Evolutionary conservation across 2,888 invertebrate species (phyloP), one percentile per base, ranked within the genome.

Genomic region (Drosophila infuscata): DNA sequence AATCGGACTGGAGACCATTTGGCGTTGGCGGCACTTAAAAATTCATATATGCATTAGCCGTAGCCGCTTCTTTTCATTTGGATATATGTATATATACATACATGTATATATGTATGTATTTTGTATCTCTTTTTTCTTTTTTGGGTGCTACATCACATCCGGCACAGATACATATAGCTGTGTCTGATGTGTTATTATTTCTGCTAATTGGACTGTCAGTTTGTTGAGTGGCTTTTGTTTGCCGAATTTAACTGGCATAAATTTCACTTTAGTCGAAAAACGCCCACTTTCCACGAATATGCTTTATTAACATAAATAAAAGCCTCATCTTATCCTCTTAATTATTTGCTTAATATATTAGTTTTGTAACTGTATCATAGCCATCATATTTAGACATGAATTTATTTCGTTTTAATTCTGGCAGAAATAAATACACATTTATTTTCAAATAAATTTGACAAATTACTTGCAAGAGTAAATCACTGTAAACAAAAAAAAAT

Each of bases 131-230:
- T 52, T 46, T 54, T 54, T 76, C 51, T 71, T 78, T 78, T 72
- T 62, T 71, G 60, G 70, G 64, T 70, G 69, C 67, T 76, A 63
- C 81, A 80, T 69, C 79, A 89, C 87, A 87, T 87, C 86, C 87
- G 86, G 87, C 83, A 72, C 59, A 75, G 52, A 69, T 77, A 76
- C 74, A 61, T 48, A 69, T 70, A 64, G 59, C 32, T 46, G 36
- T 61, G 33, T 33, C 54, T 25, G 46, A 29, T 74, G 61, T 88
- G 73, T 68, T 81, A 75, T 83, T 80, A 82, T 83, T 83, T 84
- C 72, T 91, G 91, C 91, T 91, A 91, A 91, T 91, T 91, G 90
- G 92, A 81, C 87, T 91, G 91, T 90, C 91, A 90, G 83, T 71
- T 86, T 61, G 76, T 48, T 56, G 64, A 58, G 57, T 70, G 72